Base-by-base conservation (phyloP, 2,888 invertebrate species). In the Patella caerulea region DNA sequence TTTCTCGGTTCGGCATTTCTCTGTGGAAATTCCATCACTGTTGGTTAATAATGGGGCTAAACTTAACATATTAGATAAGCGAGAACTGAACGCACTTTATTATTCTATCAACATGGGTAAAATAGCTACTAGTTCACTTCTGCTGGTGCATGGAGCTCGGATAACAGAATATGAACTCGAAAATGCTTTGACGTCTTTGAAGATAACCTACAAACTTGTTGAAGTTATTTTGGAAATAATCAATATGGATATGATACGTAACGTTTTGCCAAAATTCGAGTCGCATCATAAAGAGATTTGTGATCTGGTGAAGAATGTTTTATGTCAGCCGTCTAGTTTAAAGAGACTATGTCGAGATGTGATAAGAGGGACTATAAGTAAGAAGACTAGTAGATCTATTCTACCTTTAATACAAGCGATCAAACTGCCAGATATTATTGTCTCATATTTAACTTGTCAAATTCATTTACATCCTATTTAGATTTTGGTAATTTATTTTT, bases 161-260 rank as follows among this genome's bases (percentile, higher is more conserved):
- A 65, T 65, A 24, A 65, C 65, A 11, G 65, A 65, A 14, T 65
- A 65, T 4, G 65, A 65, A 24, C 15, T 65, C 11, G 65, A 65
- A 65, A 65, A 65, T 65, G 65, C 65, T 65, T 65, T 65, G 65
- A 65, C 65, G 19, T 65, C 65, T 24, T 65, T 65, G 65, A 65
- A 24, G 4, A 65, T 65, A 19, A 65, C 19, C 12, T 9, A 65
- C 19, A 19, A 65, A 24, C 24, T 65, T 11, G 2, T 65, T 24
- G 24, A 24, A 19, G 24, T 65, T 14, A 65, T 65, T 3, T 24
- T 65, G 19, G 65, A 65, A 24, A 65, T 65, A 12, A 11, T 65
- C 19, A 24, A 65, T 65, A 65, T 65, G 65, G 24, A 65, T 24
- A 65, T 24, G 65, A 65, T 65, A 15, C 19, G 65, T 1, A 65